Conservation (phyloP, 2,797 vertebrate genomes). For the Pygocentrus nattereri region DNA sequence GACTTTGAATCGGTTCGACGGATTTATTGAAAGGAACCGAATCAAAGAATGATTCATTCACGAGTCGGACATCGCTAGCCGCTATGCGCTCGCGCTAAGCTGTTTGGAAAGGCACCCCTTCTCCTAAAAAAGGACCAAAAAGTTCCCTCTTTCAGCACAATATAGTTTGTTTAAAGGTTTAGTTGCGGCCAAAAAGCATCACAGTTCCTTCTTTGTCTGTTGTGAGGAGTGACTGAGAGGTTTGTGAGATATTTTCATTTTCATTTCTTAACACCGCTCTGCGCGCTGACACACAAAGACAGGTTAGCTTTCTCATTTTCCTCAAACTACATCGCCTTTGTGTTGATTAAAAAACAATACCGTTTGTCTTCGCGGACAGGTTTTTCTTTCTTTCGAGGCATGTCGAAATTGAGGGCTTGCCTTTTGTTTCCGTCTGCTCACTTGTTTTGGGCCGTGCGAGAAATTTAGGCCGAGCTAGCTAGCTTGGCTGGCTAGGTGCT, state of each 20-base stretch:
- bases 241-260: conserved; percentile 57
- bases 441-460: conserved; percentile 60
- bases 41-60: background rate
- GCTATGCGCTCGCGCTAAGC: conserved; percentile 48
- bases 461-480: conserved; percentile 59
- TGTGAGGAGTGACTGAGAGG: conserved; percentile 57
- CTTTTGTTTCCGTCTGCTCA: conserved; percentile 46
- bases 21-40: background rate
- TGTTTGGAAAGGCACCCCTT: conserved; percentile 52
- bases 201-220: conserved; percentile 37
- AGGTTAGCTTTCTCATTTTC: conserved; percentile 31
- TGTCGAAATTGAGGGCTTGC: conserved; percentile 8
- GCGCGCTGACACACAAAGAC: conserved; percentile 59
- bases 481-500: conserved; percentile 40
- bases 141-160: conserved; percentile 48
- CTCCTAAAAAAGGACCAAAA: conserved; percentile 54
- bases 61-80: conserved; percentile 37
- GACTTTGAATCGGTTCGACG: background rate
- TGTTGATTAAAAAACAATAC: background rate
- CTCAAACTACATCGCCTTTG: background rate
- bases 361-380: background rate
- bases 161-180: conserved; percentile 35
- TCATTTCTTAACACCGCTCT: conserved; percentile 47
- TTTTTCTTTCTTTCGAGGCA: conserved; percentile 8
- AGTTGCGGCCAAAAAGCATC: conserved; percentile 19